Evolutionary conservation across 2,113 vertebrate species (phyloP).

Genomic region (Athene noctua): DNA sequence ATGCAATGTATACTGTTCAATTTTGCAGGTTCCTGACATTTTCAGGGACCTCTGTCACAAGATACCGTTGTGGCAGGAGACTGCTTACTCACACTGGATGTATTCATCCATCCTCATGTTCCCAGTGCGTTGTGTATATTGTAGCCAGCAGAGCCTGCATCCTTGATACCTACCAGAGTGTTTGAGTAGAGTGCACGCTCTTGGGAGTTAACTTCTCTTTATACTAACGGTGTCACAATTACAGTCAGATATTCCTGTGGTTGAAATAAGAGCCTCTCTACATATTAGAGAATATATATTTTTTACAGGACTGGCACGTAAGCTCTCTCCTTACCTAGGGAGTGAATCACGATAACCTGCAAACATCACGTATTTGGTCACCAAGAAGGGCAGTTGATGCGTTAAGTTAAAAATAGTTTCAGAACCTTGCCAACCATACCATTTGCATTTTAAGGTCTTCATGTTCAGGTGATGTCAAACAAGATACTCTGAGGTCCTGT

Average conservation of each 20-base stretch:
- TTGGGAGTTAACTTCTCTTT: background rate
- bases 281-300: background rate
- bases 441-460: background rate
- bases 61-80: background rate
- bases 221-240: background rate
- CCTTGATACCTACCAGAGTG: background rate
- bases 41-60: background rate
- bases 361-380: background rate
- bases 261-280: background rate
- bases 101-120: background rate
- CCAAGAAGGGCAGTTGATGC: background rate
- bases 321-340: background rate
- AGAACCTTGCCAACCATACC: background rate
- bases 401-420: background rate
- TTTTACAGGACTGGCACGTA: background rate
- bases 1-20: background rate
- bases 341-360: background rate
- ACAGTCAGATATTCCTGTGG: background rate
- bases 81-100: background rate
- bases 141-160: background rate
- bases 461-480: background rate
- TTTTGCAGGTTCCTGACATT: background rate
- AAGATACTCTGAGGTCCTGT: background rate
- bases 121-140: fast-evolving
- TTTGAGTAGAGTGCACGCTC: background rate